Base-by-base conservation (phyloP, 2,797 vertebrate species). In the Eleutherodactylus coqui region DNA sequence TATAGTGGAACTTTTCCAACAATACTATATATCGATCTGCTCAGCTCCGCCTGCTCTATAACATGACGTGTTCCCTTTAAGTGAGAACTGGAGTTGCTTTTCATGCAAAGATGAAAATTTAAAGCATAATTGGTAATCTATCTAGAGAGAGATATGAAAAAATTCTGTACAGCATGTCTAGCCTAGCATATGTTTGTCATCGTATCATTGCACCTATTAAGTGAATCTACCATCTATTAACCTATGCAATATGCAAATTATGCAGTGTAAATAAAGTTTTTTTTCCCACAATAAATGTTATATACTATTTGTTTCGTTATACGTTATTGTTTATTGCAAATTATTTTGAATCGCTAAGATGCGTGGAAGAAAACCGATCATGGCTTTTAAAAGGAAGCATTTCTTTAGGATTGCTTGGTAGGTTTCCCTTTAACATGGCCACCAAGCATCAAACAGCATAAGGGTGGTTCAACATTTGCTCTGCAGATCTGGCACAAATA, bases 211-310 rank as follows among this genome's bases (percentile, higher is more conserved):
- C 32, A 19, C 21, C 34, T 36, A 32, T 75, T 8, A 27, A 7
- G n/a, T 72, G 10, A 41, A 73, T n/a, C 41, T 27, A 27, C 27
- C 10, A 45, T n/a, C 11, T 60, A 60, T 41, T 64, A 17, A 67
- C 4, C 60, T 64, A 79, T 79, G 55, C 78, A 69, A 49, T 67
- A 8, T 79, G n/a, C 41, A 29, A 62, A 49, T 17, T 49, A 69
- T 69, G 77, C 38, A 79, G 27, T 79, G 79, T 69, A 81, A 67
- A 81, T 81, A 51, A 81, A 81, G 19, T 19, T 38, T 60, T 29
- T 64, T 58, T 73, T 81, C 69, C 8, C 17, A 34, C 32, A 47
- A 64, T 62, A 43, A 75, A 32, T 80, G 14, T 21, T 51, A n/a
- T 11, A 60, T 9, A 29, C 14, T 4, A 60, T 60, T 29, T 8